phyloP scores from a whole-genome alignment of 1,140 invertebrate genomes.

The Meloidogyne hapla region DNA sequence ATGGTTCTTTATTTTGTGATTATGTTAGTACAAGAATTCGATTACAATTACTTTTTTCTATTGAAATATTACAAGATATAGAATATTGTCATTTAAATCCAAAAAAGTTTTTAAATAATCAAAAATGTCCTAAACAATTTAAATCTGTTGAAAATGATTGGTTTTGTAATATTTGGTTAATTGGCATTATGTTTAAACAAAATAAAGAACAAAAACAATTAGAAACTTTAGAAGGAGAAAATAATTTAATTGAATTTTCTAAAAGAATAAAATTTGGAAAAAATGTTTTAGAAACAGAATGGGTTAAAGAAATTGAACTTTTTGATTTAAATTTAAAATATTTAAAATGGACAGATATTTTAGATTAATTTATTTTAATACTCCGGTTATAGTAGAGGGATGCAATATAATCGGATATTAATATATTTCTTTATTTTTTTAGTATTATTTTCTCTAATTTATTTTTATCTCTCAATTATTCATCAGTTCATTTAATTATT shows the following conservation, averaged over 20 bases:
- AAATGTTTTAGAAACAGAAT: background rate
- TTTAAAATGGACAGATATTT: no score
- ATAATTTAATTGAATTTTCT: background rate
- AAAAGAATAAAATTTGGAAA: background rate
- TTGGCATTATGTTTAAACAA: background rate
- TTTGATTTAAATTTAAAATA: background rate
- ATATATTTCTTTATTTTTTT: no score
- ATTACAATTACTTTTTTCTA: conserved; percentile 13
- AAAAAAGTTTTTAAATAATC: background rate
- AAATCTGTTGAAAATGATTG: background rate
- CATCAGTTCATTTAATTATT: no score
- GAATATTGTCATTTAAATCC: conserved; percentile 1
- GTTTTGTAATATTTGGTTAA: background rate
- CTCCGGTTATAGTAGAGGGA: no score
- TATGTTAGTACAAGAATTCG: conserved; percentile 11
- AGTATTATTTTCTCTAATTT: no score
- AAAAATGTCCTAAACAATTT: background rate
- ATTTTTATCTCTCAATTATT: no score
- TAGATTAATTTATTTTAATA: no score
- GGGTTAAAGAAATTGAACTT: background rate
- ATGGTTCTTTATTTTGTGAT: conserved; percentile 6
- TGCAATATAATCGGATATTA: no score
- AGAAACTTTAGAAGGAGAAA: background rate
- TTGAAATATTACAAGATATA: conserved; percentile 8
- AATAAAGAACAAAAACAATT: background rate